These are phyloP conservation scores for Aplysina aerophoba DNA, from an alignment of 37 sponge, comb jelly and placozoan species.

Conservation along the genomic window DNA sequence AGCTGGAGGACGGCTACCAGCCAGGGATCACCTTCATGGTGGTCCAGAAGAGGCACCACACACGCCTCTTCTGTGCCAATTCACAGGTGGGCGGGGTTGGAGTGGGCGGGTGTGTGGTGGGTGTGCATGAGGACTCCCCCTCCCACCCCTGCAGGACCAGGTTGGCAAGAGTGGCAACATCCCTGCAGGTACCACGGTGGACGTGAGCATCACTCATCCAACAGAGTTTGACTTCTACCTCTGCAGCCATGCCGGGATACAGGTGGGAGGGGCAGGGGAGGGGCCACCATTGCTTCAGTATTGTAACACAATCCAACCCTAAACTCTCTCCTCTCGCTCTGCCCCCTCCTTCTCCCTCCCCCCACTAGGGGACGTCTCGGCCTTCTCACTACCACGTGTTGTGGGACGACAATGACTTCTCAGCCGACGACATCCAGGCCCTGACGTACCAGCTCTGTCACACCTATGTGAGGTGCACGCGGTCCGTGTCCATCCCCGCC, in stretches of 20 bases:
- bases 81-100: too few species aligned
- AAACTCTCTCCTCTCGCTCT: neutral
- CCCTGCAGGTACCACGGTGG: constrained; percentile 97
- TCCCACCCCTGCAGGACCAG: constrained; percentile 13
- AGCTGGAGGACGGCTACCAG: constrained; percentile 72
- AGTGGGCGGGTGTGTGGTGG: too few species aligned
- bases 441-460: constrained; percentile 98
- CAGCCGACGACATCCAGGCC: constrained; percentile 89
- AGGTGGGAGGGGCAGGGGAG: constrained; percentile 51
- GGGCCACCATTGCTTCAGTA: too few species aligned
- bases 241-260: constrained; percentile 94
- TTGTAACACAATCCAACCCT: too few species aligned
- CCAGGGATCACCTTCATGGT: constrained; percentile 86
- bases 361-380: constrained; percentile 85
- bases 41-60: constrained; percentile 92
- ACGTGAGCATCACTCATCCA: constrained; percentile 92
- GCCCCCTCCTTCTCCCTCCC: neutral
- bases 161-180: constrained; percentile 82
- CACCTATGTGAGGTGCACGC: constrained; percentile 93
- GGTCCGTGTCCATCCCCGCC: constrained; percentile 95
- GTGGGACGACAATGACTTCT: constrained; percentile 96
- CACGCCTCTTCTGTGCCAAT: constrained; percentile 73
- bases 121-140: neutral
- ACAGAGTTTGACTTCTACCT: constrained; percentile 97
- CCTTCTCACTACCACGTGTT: constrained; percentile 97